Evolutionary conservation across 2,797 vertebrate species (phyloP).

Genomic region (Denticeps clupeoides): DNA sequence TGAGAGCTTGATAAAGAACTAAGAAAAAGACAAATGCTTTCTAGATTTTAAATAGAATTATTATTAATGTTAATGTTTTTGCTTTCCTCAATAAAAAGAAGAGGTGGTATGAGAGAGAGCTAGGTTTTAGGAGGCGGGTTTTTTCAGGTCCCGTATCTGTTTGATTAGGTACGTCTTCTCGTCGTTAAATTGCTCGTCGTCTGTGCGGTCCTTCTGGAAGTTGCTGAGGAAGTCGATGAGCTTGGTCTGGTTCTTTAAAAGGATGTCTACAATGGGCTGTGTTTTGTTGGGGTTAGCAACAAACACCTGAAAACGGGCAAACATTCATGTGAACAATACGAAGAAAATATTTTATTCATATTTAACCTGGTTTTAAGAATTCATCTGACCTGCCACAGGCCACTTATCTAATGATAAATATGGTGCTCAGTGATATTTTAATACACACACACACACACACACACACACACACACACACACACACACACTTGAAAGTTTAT

Average conservation of each 20-base stretch:
- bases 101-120: constrained; percentile 22
- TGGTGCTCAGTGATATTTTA: too few relatives aligned
- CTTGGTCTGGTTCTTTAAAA: constrained; percentile 93
- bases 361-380: too few relatives aligned
- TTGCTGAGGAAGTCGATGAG: constrained; percentile 92
- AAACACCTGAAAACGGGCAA: constrained; percentile 66
- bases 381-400: too few relatives aligned
- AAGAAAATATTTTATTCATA: too few relatives aligned
- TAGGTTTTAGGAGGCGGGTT: constrained; percentile 63
- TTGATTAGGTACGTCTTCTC: constrained; percentile 97
- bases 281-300: constrained; percentile 95
- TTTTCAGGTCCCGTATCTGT: constrained; percentile 95
- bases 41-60: constrained; percentile 51
- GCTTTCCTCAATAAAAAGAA: constrained; percentile 51
- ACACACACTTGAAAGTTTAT: too few relatives aligned
- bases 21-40: constrained; percentile 39
- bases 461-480: too few relatives aligned
- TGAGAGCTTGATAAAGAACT: constrained; percentile 43
- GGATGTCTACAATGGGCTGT: constrained; percentile 88
- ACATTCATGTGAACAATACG: not conserved
- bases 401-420: too few relatives aligned
- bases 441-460: too few relatives aligned
- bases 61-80: constrained; percentile 28
- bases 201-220: constrained; percentile 90
- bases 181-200: constrained; percentile 90